phyloP scores from a whole-genome alignment of 2,888 invertebrate species.

The Schrankia costaestrigalis region DNA sequence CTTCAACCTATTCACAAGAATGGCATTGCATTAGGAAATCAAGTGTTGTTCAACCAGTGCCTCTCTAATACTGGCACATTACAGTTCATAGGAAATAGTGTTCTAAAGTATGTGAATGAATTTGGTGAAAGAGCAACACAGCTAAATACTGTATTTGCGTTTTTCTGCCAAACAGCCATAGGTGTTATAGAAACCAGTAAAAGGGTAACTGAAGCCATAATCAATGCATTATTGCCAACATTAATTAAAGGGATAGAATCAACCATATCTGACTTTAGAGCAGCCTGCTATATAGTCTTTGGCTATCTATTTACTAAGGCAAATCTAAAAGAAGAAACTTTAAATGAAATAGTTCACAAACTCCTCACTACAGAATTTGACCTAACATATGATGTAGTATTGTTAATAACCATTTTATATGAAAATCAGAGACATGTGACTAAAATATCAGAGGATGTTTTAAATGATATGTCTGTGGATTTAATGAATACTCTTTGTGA shows the following conservation, averaged over 20 bases:
- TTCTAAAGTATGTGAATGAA: constrained; percentile 75
- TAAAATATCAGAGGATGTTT: constrained; percentile 72
- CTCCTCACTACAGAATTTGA: constrained; percentile 60
- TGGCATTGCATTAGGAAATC: constrained; percentile 87
- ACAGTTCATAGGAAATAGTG: constrained; percentile 52
- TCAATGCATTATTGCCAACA: constrained; percentile 85
- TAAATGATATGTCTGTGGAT: constrained; percentile 68
- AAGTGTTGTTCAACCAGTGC: constrained; percentile 86
- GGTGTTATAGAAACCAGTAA: constrained; percentile 83
- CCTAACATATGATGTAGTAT: constrained; percentile 79
- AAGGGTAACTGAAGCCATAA: constrained; percentile 81
- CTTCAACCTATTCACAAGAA: constrained; percentile 86
- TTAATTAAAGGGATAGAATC: constrained; percentile 87
- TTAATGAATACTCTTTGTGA: constrained; percentile 55
- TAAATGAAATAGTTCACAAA: constrained; percentile 81
- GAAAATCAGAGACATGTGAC: constrained; percentile 81
- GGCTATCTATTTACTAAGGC: constrained; percentile 85
- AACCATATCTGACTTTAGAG: constrained; percentile 84
- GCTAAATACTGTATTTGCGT: constrained; percentile 87
- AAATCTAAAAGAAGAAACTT: constrained; percentile 81
- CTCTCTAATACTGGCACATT: constrained; percentile 69
- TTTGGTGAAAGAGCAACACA: constrained; percentile 80
- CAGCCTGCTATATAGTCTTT: constrained; percentile 87
- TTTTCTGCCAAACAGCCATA: constrained; percentile 88
- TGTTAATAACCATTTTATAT: constrained; percentile 85